phyloP scores from a whole-genome alignment of 2,797 vertebrate genomes.

The Syncerus caffer region DNA sequence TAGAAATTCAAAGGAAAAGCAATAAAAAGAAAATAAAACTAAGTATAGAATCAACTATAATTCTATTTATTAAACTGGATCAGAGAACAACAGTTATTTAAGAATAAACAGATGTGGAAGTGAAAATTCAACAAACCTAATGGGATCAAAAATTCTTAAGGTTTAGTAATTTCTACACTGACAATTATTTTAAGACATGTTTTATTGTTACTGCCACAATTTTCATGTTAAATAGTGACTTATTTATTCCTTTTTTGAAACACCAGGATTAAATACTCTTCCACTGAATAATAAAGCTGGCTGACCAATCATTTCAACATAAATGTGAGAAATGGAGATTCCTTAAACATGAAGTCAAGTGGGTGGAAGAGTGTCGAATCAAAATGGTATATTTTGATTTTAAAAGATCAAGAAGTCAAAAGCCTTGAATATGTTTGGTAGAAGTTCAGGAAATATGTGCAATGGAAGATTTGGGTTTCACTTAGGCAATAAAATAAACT shows the following conservation, averaged over 20 bases:
- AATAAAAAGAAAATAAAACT: background rate
- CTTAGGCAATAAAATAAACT: background rate
- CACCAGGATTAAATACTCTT: background rate
- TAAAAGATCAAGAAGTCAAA: background rate
- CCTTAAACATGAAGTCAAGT: background rate
- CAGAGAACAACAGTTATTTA: background rate
- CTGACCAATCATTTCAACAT: background rate
- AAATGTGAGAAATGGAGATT: background rate
- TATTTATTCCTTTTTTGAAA: background rate
- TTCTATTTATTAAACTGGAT: background rate
- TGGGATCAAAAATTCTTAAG: background rate
- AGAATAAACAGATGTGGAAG: background rate
- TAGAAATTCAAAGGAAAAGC: background rate
- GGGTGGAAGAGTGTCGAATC: background rate
- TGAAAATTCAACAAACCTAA: background rate
- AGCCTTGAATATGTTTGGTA: background rate
- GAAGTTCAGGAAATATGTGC: background rate
- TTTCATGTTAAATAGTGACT: background rate
- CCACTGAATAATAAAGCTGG: background rate
- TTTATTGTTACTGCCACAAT: background rate
- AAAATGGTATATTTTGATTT: background rate
- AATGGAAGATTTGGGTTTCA: background rate
- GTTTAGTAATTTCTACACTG: background rate
- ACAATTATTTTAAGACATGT: background rate
- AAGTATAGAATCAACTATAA: background rate